Evolutionary conservation across 2,888 invertebrate genomes (phyloP).

Genomic region (Pammene fasciana): DNA sequence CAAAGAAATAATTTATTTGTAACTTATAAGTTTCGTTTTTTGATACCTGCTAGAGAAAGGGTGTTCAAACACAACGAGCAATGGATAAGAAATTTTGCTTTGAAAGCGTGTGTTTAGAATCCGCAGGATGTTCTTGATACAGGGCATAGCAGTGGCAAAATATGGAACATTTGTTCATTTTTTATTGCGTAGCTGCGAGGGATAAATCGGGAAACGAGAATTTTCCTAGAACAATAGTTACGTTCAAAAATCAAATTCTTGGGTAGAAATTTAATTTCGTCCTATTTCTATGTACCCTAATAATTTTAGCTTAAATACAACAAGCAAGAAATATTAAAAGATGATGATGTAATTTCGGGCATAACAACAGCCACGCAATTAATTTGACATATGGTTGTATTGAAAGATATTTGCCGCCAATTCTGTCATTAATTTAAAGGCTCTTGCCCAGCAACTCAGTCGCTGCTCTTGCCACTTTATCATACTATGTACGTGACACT

Average conservation of each 20-base stretch:
- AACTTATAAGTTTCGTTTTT: not conserved
- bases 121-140: not conserved
- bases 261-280: not conserved
- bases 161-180: slow-evolving; percentile 22
- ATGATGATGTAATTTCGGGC: too few relatives aligned
- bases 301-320: too few relatives aligned
- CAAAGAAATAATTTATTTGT: not conserved
- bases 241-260: slow-evolving; percentile 4
- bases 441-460: too few relatives aligned
- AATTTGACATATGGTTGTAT: too few relatives aligned
- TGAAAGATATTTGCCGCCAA: too few relatives aligned
- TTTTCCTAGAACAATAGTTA: slow-evolving; percentile 12
- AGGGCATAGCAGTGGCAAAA: slow-evolving; percentile 22
- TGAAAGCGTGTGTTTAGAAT: not conserved
- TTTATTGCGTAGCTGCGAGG: slow-evolving; percentile 18
- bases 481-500: too few relatives aligned
- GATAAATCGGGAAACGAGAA: slow-evolving; percentile 10
- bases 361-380: too few relatives aligned
- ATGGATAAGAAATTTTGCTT: not conserved
- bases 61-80: not conserved
- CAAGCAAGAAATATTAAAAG: too few relatives aligned
- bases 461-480: too few relatives aligned
- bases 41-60: not conserved
- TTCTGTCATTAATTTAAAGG: too few relatives aligned
- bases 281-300: not conserved